phyloP scores from a whole-genome alignment of 2,888 invertebrate species.

The Epistrophella euchroma region DNA sequence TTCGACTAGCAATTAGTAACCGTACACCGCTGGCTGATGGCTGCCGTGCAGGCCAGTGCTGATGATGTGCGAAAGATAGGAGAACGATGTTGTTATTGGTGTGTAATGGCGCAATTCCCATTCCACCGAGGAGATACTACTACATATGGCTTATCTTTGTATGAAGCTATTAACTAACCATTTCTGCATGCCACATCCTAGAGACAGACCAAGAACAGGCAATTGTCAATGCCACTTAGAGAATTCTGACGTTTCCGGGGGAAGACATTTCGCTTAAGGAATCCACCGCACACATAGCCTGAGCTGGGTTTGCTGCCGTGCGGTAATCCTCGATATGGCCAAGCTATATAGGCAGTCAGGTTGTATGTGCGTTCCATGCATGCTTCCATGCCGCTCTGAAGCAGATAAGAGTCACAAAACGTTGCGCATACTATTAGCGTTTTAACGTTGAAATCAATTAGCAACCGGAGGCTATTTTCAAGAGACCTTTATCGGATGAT shows the following conservation, averaged over 20 bases:
- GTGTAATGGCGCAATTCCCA: conserved; percentile 65
- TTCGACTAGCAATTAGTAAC: conserved; percentile 68
- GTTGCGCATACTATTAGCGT: conserved; percentile 66
- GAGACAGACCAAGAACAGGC: conserved; percentile 29
- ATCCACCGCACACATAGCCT: conserved; percentile 26
- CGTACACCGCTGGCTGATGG: conserved; percentile 33
- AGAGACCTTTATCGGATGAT: conserved; percentile 68
- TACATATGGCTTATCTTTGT: conserved; percentile 49
- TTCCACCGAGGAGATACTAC: conserved; percentile 46
- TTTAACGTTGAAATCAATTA: conserved; percentile 68
- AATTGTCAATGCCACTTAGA: conserved; percentile 65
- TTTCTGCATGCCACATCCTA: conserved; percentile 29
- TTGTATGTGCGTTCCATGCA: not conserved
- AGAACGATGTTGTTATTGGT: conserved; percentile 60
- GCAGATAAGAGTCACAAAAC: conserved; percentile 67
- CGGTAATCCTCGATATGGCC: too few relatives aligned
- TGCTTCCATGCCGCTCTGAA: not conserved
- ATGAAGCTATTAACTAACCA: conserved; percentile 62
- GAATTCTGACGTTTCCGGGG: conserved; percentile 61
- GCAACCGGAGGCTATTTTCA: conserved; percentile 60
- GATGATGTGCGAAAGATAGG: conserved; percentile 50
- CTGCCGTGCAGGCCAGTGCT: not conserved
- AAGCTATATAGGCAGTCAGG: not conserved
- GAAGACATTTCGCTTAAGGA: conserved; percentile 35
- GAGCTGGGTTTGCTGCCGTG: not conserved